These are phyloP conservation scores for Myrmophylax atrothorax DNA, from an alignment of 2,113 vertebrate genomes.

Conservation along the genomic window DNA sequence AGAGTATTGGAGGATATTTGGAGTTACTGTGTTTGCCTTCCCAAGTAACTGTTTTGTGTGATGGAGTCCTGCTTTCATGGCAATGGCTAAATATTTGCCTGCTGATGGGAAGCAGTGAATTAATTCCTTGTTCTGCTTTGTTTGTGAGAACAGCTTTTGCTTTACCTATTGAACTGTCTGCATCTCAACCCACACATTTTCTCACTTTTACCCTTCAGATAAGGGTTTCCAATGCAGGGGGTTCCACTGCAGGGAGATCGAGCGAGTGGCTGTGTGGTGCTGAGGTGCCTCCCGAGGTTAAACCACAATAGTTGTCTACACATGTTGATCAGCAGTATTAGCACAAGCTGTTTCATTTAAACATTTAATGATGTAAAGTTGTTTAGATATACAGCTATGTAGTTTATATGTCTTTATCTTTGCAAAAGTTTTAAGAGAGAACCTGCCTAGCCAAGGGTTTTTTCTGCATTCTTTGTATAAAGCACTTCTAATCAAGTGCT, in stretches of 20 bases:
- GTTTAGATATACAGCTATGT: background rate
- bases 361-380: background rate
- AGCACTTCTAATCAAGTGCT: background rate
- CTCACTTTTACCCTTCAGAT: background rate
- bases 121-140: background rate
- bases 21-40: background rate
- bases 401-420: background rate
- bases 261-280: accelerated
- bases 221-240: no score
- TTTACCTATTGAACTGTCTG: background rate
- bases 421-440: background rate
- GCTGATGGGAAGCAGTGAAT: background rate
- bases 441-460: background rate
- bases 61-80: background rate
- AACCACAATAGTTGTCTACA: background rate
- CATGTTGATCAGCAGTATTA: background rate
- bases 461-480: background rate
- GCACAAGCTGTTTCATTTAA: background rate
- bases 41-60: accelerated
- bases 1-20: background rate
- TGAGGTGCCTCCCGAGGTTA: background rate
- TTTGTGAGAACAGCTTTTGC: background rate
- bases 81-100: background rate
- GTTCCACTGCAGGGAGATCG: accelerated
- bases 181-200: background rate